These are phyloP conservation scores for Octodon degus DNA, from an alignment of 2,113 vertebrate genomes.

Conservation along the genomic window DNA sequence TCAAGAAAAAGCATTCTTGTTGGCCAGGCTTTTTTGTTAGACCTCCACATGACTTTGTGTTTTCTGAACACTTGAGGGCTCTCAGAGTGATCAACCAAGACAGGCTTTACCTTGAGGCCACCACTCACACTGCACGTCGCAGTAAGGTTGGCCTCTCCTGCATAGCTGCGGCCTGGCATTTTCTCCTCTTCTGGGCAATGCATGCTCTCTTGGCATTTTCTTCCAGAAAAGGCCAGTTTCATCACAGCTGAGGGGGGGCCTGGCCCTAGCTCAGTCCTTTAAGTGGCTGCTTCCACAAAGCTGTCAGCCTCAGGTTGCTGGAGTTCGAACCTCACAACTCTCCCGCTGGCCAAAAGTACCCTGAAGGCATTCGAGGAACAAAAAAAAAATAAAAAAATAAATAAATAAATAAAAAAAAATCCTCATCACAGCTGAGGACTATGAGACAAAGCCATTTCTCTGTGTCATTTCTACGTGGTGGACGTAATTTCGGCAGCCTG, in stretches of 20 bases:
- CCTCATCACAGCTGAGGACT: not conserved
- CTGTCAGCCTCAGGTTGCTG: too few relatives aligned
- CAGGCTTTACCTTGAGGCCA: not conserved
- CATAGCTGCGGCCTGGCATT: not conserved
- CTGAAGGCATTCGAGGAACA: too few relatives aligned
- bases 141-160: not conserved
- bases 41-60: not conserved
- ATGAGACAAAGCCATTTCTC: not conserved
- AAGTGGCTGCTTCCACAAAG: too few relatives aligned
- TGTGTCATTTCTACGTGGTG: not conserved
- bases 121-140: not conserved
- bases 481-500: not conserved
- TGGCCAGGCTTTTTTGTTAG: not conserved
- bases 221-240: not conserved
- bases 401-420: too few relatives aligned
- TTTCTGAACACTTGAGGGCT: not conserved
- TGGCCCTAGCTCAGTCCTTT: too few relatives aligned
- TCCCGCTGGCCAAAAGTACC: too few relatives aligned
- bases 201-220: not conserved
- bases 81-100: not conserved
- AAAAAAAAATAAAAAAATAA: too few relatives aligned
- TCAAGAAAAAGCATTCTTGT: not conserved
- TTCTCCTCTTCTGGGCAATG: not conserved
- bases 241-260: not conserved
- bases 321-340: too few relatives aligned